Base-by-base conservation (phyloP, 2,888 invertebrate genomes). In the Aspidiotus destructor region DNA sequence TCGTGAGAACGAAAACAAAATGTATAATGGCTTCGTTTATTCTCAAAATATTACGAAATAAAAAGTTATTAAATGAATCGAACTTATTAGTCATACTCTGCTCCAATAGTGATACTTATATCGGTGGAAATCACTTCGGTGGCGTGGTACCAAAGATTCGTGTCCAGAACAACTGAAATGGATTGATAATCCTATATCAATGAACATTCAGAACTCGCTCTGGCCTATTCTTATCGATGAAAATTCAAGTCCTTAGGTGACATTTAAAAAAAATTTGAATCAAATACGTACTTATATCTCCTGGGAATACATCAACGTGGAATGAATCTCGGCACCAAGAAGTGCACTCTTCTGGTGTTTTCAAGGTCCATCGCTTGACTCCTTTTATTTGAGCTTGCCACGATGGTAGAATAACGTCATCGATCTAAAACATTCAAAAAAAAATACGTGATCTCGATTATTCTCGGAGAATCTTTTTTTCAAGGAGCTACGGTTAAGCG, bases 321-420 rank as follows among this genome's bases (percentile, higher is more conserved):
- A 94, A 76, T 72, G 82, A 81, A 10, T 68, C 58, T 7, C 77
- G 76, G 77, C 96, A 97, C 67, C 80, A 77, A 76, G 89, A 89
- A 75, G 86, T 84, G 76, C 97, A 97, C 79, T 97, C 97, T 0
- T 92, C 89, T 1, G 96, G 95, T 9, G 97, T 95, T 73, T 92
- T 88, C 71, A 97, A 80, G 69, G 84, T 82, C 97, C 97, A 97
- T 71, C 82, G 81, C 78, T 98, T 98, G 73, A 81, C 84, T 0
- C 97, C 96, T 64, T 84, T 84, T 62, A 97, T 81, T 80, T 97
- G 97, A 0, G 96, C 96, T 79, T 98, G 97, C 97, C 97, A 97
- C 2, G 96, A 97, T 69, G 95, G 91, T 78, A 91, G 85, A 63
- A 85, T 84, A 62, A 97, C 97, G 71, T 94, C 90, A 79, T 97